Conservation (phyloP, 2,888 invertebrate genomes). For the Drosophila trichaetosa region DNA sequence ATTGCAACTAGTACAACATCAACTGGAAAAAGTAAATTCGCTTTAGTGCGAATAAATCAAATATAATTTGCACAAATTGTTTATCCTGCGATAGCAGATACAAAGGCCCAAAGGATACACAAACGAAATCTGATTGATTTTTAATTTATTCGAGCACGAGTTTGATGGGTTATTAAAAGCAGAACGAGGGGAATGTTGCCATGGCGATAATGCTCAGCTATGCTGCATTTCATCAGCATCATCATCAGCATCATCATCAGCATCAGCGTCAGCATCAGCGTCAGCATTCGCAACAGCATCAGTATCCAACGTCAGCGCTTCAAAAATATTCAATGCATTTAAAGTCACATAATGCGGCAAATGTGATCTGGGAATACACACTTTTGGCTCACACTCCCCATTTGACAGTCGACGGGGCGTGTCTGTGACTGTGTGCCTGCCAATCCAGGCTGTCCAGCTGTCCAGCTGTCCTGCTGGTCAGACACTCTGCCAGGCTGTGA, state of each 20-base stretch:
- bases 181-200: conserved; percentile 21
- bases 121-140: conserved; percentile 49
- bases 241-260: conserved; percentile 9
- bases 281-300: conserved; percentile 18
- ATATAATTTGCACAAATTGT: conserved; percentile 67
- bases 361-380: conserved; percentile 30
- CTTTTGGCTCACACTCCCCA: neutral
- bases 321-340: conserved; percentile 67
- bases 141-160: conserved; percentile 76
- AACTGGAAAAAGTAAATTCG: conserved; percentile 21
- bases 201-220: conserved; percentile 35
- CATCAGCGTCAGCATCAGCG: conserved; percentile 27
- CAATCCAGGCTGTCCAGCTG: conserved; percentile 11
- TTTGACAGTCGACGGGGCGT: neutral
- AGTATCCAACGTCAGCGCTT: conserved; percentile 26
- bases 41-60: conserved; percentile 70
- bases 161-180: conserved; percentile 70
- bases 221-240: conserved; percentile 44
- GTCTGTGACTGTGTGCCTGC: conserved; percentile 11
- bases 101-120: conserved; percentile 19
- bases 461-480: neutral
- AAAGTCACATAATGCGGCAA: conserved; percentile 55
- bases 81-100: conserved; percentile 29
- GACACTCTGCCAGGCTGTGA: neutral
- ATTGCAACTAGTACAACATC: neutral